Conservation (phyloP, 2,888 invertebrate genomes). For the Synanthedon andrenaeformis region DNA sequence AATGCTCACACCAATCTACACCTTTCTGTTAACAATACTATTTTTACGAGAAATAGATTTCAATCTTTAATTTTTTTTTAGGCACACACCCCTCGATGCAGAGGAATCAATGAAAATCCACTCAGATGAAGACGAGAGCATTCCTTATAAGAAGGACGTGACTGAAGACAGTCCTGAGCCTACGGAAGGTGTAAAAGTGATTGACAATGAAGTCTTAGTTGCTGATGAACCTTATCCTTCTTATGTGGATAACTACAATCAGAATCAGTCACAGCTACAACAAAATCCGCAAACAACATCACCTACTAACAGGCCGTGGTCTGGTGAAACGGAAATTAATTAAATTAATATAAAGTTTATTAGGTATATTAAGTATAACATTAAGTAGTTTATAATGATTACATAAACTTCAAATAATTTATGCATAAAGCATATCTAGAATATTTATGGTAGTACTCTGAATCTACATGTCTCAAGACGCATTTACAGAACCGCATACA, state of each 20-base stretch:
- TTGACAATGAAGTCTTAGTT: constrained; percentile 15
- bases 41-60: no score
- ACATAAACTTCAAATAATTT: no score
- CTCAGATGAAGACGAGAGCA: constrained; percentile 60
- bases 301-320: constrained; percentile 29
- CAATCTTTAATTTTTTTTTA: not conserved
- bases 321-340: constrained; percentile 59
- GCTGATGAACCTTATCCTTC: constrained; percentile 23
- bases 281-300: constrained; percentile 6
- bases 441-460: no score
- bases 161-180: constrained; percentile 52
- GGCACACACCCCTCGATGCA: constrained; percentile 39
- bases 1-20: no score
- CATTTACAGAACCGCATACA: no score
- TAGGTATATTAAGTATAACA: no score
- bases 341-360: constrained; percentile 13
- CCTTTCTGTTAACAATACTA: no score
- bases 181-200: constrained; percentile 38
- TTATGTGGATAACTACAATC: constrained; percentile 19
- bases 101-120: constrained; percentile 56
- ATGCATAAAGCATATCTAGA: no score
- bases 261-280: not conserved
- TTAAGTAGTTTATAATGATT: no score
- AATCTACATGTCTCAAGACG: no score
- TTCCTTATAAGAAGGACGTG: constrained; percentile 59